Conservation (phyloP, 2,113 vertebrate genomes). For the Etheostoma cragini region DNA sequence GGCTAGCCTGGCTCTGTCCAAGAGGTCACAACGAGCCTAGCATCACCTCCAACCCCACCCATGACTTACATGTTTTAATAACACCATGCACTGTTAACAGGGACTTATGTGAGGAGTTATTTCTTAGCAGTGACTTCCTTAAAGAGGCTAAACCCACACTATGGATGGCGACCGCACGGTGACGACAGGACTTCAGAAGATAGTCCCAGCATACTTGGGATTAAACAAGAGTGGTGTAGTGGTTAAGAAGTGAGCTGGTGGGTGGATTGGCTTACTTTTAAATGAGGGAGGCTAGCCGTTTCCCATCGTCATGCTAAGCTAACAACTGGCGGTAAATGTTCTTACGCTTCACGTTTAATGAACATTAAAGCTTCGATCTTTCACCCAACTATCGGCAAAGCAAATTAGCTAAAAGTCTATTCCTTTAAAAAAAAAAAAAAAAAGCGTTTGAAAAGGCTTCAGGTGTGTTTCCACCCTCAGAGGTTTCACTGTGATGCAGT, state of each 20-base stretch:
- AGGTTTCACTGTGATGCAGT: constrained; percentile 73
- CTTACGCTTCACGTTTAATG: not conserved
- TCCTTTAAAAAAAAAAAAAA: not conserved
- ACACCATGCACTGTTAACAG: fast-evolving
- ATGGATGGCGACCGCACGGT: not conserved
- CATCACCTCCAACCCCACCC: not conserved
- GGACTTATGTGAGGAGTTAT: not conserved
- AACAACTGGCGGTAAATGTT: not conserved
- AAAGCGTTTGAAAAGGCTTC: not conserved
- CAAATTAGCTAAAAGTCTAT: not conserved
- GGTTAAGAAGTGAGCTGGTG: not conserved
- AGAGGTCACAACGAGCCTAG: too few relatives aligned
- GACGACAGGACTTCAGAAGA: not conserved
- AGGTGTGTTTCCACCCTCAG: constrained; percentile 44
- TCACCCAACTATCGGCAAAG: too few relatives aligned
- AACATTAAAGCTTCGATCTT: not conserved
- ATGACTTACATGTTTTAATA: not conserved
- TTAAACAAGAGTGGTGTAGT: not conserved
- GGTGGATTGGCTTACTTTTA: too few relatives aligned
- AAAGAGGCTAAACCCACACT: not conserved
- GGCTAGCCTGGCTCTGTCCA: not conserved
- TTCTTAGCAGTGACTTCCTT: not conserved
- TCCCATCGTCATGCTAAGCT: not conserved
- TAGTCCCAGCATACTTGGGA: not conserved
- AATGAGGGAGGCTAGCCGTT: not conserved